phyloP scores from a whole-genome alignment of 1,140 invertebrate genomes.

The Drosophila malerkotliana region DNA sequence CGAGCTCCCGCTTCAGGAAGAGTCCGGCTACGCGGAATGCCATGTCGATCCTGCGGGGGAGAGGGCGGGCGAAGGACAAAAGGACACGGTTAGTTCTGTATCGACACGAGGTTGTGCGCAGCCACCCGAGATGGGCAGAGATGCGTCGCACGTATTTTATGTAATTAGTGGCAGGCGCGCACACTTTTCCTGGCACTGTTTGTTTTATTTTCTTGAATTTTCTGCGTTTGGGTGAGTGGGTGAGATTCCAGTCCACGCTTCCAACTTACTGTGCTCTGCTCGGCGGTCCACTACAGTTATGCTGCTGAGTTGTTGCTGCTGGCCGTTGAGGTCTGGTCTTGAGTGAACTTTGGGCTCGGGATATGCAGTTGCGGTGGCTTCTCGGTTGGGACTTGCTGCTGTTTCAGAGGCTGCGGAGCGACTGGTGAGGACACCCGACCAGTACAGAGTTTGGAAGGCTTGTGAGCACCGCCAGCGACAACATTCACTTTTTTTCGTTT shows the following conservation, averaged over 20 bases:
- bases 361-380: constrained; percentile 16
- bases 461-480: constrained; percentile 73
- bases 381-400: constrained; percentile 26
- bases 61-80: constrained; percentile 41
- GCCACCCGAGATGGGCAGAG: background rate
- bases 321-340: constrained; percentile 19
- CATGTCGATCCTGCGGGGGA: constrained; percentile 57
- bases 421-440: constrained; percentile 70
- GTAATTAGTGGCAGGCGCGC: constrained; percentile 23
- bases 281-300: constrained; percentile 35
- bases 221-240: background rate
- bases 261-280: constrained; percentile 48
- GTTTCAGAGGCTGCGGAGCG: constrained; percentile 45
- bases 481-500: constrained; percentile 79
- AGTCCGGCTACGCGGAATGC: constrained; percentile 80
- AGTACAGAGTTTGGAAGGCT: constrained; percentile 78
- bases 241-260: background rate
- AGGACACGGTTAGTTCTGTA: constrained; percentile 53
- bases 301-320: background rate
- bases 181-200: constrained; percentile 14
- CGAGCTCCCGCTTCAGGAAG: constrained; percentile 73
- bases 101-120: constrained; percentile 20
- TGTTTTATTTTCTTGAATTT: background rate
- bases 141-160: constrained; percentile 24
- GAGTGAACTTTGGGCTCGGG: constrained; percentile 2